Evolutionary conservation across 2,888 invertebrate genomes (phyloP), one percentile per base, ranked within the genome.

Genomic region (Mesopsocus fuscifrons): DNA sequence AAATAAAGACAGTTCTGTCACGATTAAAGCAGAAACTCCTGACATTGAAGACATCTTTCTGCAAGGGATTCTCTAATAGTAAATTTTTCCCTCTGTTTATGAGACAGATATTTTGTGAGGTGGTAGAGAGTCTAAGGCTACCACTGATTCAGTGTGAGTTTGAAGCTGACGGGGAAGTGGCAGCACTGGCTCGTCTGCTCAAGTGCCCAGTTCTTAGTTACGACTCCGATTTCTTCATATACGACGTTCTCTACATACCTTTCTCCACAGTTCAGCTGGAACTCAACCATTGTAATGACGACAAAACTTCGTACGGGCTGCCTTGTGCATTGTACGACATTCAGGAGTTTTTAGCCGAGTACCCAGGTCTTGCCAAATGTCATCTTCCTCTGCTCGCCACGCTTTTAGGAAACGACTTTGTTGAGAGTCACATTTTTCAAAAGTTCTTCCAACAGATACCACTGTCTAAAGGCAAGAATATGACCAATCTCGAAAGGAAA

Each of bases 181-280:
- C 89, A 0, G 74, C 77, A 0, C 59, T 92, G 50, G 84, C 89
- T 0, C 72, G 76, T 49, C 66, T 72, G 44, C 63, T 88, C 2
- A 65, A 77, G 31, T 91, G 88, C 52, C 91, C 92, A 0, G 78
- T 95, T 2, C 58, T 95, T 3, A 91, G 89, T 54, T 83, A 80
- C 51, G 95, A 95, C 61, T 92, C 92, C 1, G 95, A 95, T 62
- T 95, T 91, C 62, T 91, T 77, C 54, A 77, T 95, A 49, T 87
- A 80, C 59, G 80, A 84, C 61, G 74, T 85, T 1, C 61, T 68
- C 2, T 89, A 87, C 51, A 78, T 95, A 49, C 84, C 87, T 0
- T 73, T 84, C 49, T 66, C 72, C 22, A 75, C 74, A 18, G 55
- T 84, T 9, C 68, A 74, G 3, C 58, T 66, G 4, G 68, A 68